Base-by-base conservation (phyloP, 2,888 invertebrate genomes). In the Fissipunctia ypsillon region DNA sequence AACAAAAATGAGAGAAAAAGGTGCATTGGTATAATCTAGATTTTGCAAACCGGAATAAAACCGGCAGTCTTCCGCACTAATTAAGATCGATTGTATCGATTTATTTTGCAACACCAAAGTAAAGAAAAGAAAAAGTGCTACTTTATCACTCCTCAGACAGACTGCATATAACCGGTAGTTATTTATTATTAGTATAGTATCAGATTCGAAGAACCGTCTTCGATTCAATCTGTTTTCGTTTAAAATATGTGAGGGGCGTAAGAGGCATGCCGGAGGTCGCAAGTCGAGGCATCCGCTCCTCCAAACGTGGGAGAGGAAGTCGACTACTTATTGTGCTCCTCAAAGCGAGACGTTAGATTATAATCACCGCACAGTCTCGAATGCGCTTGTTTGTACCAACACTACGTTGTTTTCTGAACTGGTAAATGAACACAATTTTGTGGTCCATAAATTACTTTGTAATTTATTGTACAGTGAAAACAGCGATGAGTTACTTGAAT, bases 271-370 rank as follows among this genome's bases (percentile, higher is more conserved):
- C 93, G 93, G 94, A 94, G 95, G 94, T 93, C 94, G 94, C 89
- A 86, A 93, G 93, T 92, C 91, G 92, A 87, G 90, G 93, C 95
- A 94, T 95, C 95, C 95, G 95, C 91, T 90, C 89, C 88, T 90
- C 92, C 91, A 92, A 94, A 93, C 95, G 96, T 95, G 95, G 93
- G 96, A 96, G 95, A 96, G 96, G 95, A 96, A 94, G 95, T 93
- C 92, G 90, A 90, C 91, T 94, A 95, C 95, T 95, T 95, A 95
- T 94, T 94, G 95, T 95, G 95, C 94, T 95, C 95, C 91, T 94
- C 94, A 95, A 94, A 94, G 94, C 95, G 95, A 95, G 95, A 95
- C 96, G 94, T 90, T 87, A 90, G 89, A 91, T 91, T 88, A 87
- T 84, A 90, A 91, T 90, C 91, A 88, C 88, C 67, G 74, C 80